Evolutionary conservation across 2,797 vertebrate species (phyloP).

Genomic region (Ambastaia sidthimunki): DNA sequence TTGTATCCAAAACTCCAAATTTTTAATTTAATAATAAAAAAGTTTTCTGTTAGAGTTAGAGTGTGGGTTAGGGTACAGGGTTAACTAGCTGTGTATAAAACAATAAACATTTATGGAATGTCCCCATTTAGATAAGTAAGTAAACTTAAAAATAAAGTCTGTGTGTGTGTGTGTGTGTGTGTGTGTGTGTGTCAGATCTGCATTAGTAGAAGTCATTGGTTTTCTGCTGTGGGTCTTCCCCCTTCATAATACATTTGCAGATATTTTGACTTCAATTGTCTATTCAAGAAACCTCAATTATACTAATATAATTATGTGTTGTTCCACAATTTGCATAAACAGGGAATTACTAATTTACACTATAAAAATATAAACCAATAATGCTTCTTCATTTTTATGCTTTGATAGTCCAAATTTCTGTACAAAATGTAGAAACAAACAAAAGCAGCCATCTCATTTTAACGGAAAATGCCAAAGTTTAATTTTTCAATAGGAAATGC

Average conservation of each 20-base stretch:
- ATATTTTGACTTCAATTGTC: slow-evolving; percentile 59
- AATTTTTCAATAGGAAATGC: not conserved
- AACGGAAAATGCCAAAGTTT: not conserved
- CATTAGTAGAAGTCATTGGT: slow-evolving; percentile 72
- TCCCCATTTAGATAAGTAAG: too few relatives aligned
- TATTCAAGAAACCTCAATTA: slow-evolving; percentile 49
- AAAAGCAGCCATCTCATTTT: not conserved
- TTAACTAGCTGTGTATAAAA: too few relatives aligned
- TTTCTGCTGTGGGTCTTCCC: slow-evolving; percentile 48
- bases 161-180: slow-evolving; percentile 32
- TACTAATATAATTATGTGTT: slow-evolving; percentile 52
- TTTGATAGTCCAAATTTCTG: slow-evolving; percentile 1
- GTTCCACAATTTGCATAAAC: slow-evolving; percentile 61
- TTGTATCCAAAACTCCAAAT: too few relatives aligned
- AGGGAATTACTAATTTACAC: slow-evolving; percentile 34
- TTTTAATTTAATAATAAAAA: too few relatives aligned
- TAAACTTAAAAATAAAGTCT: too few relatives aligned
- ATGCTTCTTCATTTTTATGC: not conserved
- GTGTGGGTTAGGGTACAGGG: too few relatives aligned
- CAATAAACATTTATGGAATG: too few relatives aligned
- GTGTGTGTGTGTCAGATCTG: slow-evolving; percentile 65
- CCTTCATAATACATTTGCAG: slow-evolving; percentile 51
- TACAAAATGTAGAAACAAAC: not conserved
- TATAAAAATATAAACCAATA: slow-evolving; percentile 44
- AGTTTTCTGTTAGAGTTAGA: too few relatives aligned